A percentile compares a stretch with the other conserved stretches of the same genome.
Evolutionary conservation across 1,140 invertebrate species (phyloP).

Genomic region (Idris sp.): DNA sequence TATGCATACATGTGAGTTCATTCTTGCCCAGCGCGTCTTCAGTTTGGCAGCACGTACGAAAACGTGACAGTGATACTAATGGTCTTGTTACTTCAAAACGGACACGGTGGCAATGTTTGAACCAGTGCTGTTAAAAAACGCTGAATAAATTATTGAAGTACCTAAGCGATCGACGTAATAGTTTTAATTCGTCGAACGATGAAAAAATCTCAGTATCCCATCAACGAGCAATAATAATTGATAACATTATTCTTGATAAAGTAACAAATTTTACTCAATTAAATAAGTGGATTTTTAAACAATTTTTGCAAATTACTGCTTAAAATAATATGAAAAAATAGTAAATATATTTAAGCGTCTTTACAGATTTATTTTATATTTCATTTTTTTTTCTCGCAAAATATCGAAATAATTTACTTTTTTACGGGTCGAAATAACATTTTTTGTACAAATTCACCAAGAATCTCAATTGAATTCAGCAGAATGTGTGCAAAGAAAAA

Average conservation of each 20-base stretch:
- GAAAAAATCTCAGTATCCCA: conserved; percentile 1
- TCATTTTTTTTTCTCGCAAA: too few relatives aligned
- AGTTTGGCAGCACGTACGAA: conserved; percentile 62
- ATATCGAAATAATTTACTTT: too few relatives aligned
- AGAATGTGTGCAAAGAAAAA: too few relatives aligned
- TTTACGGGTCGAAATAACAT: neutral
- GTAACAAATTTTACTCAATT: too few relatives aligned
- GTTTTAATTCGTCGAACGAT: conserved; percentile 9
- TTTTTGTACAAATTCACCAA: neutral
- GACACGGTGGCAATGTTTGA: conserved; percentile 38
- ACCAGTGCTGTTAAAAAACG: conserved; percentile 21
- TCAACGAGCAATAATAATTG: too few relatives aligned
- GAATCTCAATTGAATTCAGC: conserved; percentile 6
- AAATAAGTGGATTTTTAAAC: too few relatives aligned
- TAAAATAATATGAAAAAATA: too few relatives aligned
- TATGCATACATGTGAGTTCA: conserved; percentile 61
- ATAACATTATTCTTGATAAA: too few relatives aligned
- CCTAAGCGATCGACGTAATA: conserved; percentile 23
- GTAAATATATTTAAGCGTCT: too few relatives aligned
- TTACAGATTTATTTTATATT: too few relatives aligned
- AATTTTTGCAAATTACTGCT: too few relatives aligned
- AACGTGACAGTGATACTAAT: conserved; percentile 64
- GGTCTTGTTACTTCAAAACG: conserved; percentile 52
- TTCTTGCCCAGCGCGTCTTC: conserved; percentile 58
- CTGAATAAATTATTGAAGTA: conserved; percentile 51